A percentile compares a stretch with the other conserved stretches of the same genome.
phyloP scores from a whole-genome alignment of 2,797 vertebrate species.

The Chaunax sp. region DNA sequence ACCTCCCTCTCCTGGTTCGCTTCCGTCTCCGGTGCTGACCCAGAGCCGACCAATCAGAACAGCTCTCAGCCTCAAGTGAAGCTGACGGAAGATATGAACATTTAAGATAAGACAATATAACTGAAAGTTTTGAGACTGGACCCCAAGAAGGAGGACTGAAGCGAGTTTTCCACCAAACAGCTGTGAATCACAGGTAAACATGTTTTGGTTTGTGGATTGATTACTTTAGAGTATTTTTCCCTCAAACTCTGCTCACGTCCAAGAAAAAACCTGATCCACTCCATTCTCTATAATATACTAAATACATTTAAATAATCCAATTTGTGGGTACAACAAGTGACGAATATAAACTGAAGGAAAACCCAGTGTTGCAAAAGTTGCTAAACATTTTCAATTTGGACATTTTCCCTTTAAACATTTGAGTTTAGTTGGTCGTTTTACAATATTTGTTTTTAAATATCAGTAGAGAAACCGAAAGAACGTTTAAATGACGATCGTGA shows the following conservation, averaged over 20 bases:
- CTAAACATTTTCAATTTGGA: neutral
- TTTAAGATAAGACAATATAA: neutral
- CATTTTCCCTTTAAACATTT: neutral
- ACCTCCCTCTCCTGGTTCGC: slow-evolving; percentile 90
- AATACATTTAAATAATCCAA: too few species aligned
- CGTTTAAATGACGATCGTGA: too few species aligned
- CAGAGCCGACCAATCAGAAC: neutral
- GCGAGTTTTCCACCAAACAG: neutral
- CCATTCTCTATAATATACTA: neutral
- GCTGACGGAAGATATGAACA: neutral
- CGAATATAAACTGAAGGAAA: neutral
- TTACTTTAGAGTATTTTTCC: neutral
- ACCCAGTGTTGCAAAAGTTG: neutral
- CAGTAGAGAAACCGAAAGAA: too few species aligned
- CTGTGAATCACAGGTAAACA: too few species aligned
- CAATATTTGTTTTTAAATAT: too few species aligned
- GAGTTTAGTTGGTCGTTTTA: too few species aligned
- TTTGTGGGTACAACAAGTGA: too few species aligned
- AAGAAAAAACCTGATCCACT: too few species aligned
- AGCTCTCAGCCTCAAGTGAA: neutral
- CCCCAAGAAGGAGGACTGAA: neutral
- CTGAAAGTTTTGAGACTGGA: too few species aligned
- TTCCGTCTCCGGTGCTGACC: slow-evolving; percentile 81
- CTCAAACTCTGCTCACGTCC: neutral
- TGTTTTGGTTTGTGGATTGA: too few species aligned